Base-by-base conservation (phyloP, 2,797 vertebrate genomes). In the Chelon auratus region DNA sequence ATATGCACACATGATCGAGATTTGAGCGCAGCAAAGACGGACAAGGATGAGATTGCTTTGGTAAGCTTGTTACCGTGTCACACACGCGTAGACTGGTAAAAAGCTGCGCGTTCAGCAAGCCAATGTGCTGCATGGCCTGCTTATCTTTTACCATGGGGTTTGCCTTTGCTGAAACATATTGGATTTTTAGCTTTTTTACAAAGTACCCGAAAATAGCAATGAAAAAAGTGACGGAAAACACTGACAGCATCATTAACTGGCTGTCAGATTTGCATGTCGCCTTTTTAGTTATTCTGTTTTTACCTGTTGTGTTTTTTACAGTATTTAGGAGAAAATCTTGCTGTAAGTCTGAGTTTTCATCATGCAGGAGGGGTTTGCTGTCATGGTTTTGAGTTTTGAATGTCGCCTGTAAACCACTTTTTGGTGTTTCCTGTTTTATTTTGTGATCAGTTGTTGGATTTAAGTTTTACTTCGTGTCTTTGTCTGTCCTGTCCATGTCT, bases 1-100 rank as follows among this genome's bases (percentile, higher is more conserved):
- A 71, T 56, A 68, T 40, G 36, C 77, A 43, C 62, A 47, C 0
- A 9, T 68, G 51, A 22, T 47, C 0, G 1, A 63, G 53, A 67
- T 65, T 68, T 64, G 52, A 76, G 58, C 47, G 60, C 60, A 18
- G 66, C 59, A 75, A 61, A 76, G 39, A 64, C 39, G 67, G 62
- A 76, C 43, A 26, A 18, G 80, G 53, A 80, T 55, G 62, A 79
- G 77, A 85, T 75, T 78, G 75, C 69, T 75, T 77, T 66, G 50
- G 59, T 77, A 77, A 84, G 77, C 73, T 63, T 80, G 69, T 78
- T 77, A 68, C 12, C 13, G 37, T 59, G 52, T 57, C 10, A 48
- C 20, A 45, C 15, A 45, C 4, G 14, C 13, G 11, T 9, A 43
- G 24, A 26, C 24, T 17, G 7, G 53, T 43, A 36, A 81, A 55